Base-by-base conservation (phyloP, 2,888 invertebrate species). In the Scaptomyza cyrtandrae region DNA sequence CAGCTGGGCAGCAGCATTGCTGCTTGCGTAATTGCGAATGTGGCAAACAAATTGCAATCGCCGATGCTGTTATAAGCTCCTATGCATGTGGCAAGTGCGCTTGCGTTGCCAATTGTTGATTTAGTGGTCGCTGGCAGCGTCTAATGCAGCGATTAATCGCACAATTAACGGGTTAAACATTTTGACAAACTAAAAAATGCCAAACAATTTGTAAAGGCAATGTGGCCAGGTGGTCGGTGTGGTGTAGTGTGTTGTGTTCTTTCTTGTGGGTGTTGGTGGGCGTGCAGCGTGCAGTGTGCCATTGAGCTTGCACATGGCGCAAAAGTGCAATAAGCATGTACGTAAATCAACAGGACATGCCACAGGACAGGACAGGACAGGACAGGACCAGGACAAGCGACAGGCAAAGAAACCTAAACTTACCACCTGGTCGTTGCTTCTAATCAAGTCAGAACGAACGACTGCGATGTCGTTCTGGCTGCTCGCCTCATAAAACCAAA, bases 261-360 rank as follows among this genome's bases (percentile, higher is more conserved):
- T 2, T 7, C 61, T 80, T 69, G 74, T 74, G 78, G 74, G 84
- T 62, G 80, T 44, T 58, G 55, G n/a, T 46, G 46, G 46, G 46
- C n/a, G 27, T 52, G n/a, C 10, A 27, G 58, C n/a, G 11, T 33
- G 19, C 9, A 29, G 59, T 57, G 53, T 39, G 46, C 53, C 54
- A 46, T 44, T 37, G 63, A 37, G 57, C 48, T 31, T 48, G 29
- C 14, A 27, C 58, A 29, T 45, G 60, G 9, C 19, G 53, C 64
- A 58, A 71, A 69, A 83, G 70, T 79, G 87, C 83, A 87, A 84
- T 84, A 87, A 87, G 83, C 88, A 72, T 64, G 56, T 59, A 69
- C 82, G 83, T 84, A 84, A 84, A 87, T 84, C 83, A 84, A 87
- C 82, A 79, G 84, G 81, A 86, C 85, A 84, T 75, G 78, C 86